Base-by-base conservation (phyloP, 1,140 invertebrate genomes). In the Fopius arisanus region DNA sequence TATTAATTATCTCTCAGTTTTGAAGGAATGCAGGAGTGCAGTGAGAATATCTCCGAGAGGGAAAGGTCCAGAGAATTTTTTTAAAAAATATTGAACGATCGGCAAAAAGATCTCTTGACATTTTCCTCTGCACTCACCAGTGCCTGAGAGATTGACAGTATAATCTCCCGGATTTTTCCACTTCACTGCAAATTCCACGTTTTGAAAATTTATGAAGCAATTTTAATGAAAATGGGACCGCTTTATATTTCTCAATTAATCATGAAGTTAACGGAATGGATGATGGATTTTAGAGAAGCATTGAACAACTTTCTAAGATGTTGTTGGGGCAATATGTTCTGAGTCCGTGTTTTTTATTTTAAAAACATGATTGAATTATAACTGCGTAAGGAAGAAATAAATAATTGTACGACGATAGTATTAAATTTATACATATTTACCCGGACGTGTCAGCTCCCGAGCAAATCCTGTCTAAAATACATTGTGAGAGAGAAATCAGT, bases 361-460 rank as follows among this genome's bases (percentile, higher is more conserved):
- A 65, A 65, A 14, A 70, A 48, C 14, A 51, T 29, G 43, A 48
- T 69, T 26, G 10, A 54, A 48, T 26, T 51, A 23, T 48, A 70
- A 51, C 43, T 68, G 62, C 62, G 28, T 68, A 68, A 68, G 66
- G 66, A 51, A 51, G 21, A 48, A 70, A 68, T 43, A 68, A 69
- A 48, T 69, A 51, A 68, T 48, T 43, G 26, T 31, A 69, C 43
- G 41, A 70, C 48, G 41, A 51, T 70, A 70, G 41, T 54, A 54
- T 54, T 54, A 48, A 73, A 74, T 70, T 70, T 77, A 75, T 76
- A 73, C 26, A 78, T 75, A 77, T 67, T 70, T 77, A 77, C 79
- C 70, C 75, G 80, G 80, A 81, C 76, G 81, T 82, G 82, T 83
- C 82, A 83, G 70, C 76, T 84, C 78, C 78, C 73, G 72, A 80